Percentiles rank a stretch among this genome's conserved stretches.
These are phyloP conservation scores for Drosophila repletoides DNA, from an alignment of 1,140 invertebrate species.

Conservation along the genomic window DNA sequence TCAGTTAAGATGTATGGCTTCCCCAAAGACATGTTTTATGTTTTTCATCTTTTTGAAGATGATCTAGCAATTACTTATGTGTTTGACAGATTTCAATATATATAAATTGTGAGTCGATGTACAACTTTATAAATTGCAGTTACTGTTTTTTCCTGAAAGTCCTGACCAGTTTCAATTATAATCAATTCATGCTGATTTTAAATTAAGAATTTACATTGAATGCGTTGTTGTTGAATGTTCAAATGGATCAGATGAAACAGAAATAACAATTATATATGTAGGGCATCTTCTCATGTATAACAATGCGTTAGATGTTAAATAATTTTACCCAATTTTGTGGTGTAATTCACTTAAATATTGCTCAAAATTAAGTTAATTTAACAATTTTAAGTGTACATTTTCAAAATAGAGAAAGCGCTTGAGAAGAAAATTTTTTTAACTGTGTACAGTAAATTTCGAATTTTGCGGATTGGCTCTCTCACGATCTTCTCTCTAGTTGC, in stretches of 20 bases:
- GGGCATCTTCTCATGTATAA: neutral
- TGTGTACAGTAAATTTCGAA: slow-evolving; percentile 41
- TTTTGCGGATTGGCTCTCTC: slow-evolving; percentile 34
- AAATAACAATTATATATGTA: slow-evolving; percentile 7
- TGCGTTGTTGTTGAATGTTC: slow-evolving; percentile 4
- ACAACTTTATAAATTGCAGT: slow-evolving; percentile 20
- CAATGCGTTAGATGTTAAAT: slow-evolving; percentile 6
- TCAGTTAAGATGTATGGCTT: slow-evolving; percentile 14
- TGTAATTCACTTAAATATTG: slow-evolving; percentile 38
- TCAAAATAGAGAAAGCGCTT: slow-evolving; percentile 25
- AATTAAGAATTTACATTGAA: slow-evolving; percentile 22
- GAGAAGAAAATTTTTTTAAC: slow-evolving; percentile 18
- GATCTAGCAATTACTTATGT: slow-evolving; percentile 4
- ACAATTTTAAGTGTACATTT: slow-evolving; percentile 41
- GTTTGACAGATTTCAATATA: slow-evolving; percentile 11
- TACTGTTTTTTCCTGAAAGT: slow-evolving; percentile 31
- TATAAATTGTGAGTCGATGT: slow-evolving; percentile 31
- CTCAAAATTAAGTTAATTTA: slow-evolving; percentile 33
- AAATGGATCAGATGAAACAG: slow-evolving; percentile 11
- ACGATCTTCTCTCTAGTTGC: slow-evolving; percentile 4
- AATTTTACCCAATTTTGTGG: slow-evolving; percentile 23
- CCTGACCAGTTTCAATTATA: slow-evolving; percentile 29
- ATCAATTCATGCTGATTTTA: slow-evolving; percentile 22
- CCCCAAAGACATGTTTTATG: slow-evolving; percentile 21
- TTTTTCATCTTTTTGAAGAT: slow-evolving; percentile 34